phyloP scores from a whole-genome alignment of 2,113 vertebrate species.

The Barnardius zonarius region DNA sequence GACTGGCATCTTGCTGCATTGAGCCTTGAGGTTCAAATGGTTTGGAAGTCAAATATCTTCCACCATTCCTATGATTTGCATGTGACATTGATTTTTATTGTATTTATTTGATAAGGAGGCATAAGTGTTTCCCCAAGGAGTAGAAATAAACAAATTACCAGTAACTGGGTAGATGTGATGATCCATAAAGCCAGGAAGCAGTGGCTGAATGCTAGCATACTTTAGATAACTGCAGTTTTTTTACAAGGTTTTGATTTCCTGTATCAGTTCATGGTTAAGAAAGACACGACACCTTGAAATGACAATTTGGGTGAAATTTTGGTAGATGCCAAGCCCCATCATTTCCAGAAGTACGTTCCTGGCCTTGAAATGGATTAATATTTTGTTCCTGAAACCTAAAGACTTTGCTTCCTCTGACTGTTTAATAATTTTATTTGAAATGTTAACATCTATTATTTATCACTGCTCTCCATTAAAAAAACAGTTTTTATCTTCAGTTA shows the following conservation, averaged over 20 bases:
- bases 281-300: neutral
- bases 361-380: neutral
- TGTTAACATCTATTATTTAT: conserved; percentile 34
- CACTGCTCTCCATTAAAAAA: neutral
- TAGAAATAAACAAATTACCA: neutral
- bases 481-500: neutral
- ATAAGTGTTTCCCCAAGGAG: neutral
- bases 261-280: neutral
- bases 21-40: neutral
- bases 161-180: neutral
- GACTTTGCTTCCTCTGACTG: neutral
- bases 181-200: neutral
- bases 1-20: neutral
- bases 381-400: neutral
- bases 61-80: neutral
- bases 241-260: neutral
- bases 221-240: neutral
- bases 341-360: neutral
- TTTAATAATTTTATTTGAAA: conserved; percentile 40
- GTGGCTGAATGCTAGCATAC: neutral
- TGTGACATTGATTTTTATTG: neutral
- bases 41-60: neutral
- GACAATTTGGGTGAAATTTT: neutral
- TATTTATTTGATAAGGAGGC: neutral
- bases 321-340: neutral